phyloP scores from a whole-genome alignment of 2,888 invertebrate species.

The Rugalucina vietnamica region DNA sequence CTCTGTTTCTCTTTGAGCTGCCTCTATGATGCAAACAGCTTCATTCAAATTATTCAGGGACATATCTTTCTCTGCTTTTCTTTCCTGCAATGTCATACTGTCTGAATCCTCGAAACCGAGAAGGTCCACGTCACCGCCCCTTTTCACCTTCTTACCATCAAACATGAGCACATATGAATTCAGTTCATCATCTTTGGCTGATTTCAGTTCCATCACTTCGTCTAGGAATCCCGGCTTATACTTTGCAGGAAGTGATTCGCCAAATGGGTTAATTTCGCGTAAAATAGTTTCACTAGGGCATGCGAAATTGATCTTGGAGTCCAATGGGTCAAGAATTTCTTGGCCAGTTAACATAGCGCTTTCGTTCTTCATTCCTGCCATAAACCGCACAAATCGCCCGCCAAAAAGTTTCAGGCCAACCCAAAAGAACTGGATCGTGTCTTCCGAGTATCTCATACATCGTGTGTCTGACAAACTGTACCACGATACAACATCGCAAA shows the following conservation, averaged over 20 bases:
- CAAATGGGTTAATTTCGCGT: background rate
- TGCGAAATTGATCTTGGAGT: slow-evolving; percentile 28
- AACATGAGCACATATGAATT: slow-evolving; percentile 22
- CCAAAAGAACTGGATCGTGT: slow-evolving; percentile 18
- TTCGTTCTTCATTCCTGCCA: slow-evolving; percentile 26
- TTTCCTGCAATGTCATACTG: background rate
- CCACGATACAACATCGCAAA: slow-evolving; percentile 8
- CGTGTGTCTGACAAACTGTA: background rate
- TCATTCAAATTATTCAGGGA: background rate
- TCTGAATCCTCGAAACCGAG: slow-evolving; percentile 28
- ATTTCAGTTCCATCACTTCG: slow-evolving; percentile 1
- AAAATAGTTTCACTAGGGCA: slow-evolving; percentile 4
- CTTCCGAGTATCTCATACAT: slow-evolving; percentile 3
- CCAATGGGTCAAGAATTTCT: background rate
- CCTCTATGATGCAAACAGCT: background rate
- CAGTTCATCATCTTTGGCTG: background rate
- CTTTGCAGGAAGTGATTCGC: background rate
- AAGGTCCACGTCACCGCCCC: slow-evolving; percentile 19
- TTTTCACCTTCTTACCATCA: slow-evolving; percentile 23
- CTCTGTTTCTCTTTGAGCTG: background rate
- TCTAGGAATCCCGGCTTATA: slow-evolving; percentile 6
- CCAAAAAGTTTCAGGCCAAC: slow-evolving; percentile 24
- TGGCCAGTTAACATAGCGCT: background rate
- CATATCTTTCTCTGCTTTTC: too few species aligned
- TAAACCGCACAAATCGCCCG: slow-evolving; percentile 17